Conservation (phyloP, 2,113 vertebrate species). For the Salvelinus namaycush region DNA sequence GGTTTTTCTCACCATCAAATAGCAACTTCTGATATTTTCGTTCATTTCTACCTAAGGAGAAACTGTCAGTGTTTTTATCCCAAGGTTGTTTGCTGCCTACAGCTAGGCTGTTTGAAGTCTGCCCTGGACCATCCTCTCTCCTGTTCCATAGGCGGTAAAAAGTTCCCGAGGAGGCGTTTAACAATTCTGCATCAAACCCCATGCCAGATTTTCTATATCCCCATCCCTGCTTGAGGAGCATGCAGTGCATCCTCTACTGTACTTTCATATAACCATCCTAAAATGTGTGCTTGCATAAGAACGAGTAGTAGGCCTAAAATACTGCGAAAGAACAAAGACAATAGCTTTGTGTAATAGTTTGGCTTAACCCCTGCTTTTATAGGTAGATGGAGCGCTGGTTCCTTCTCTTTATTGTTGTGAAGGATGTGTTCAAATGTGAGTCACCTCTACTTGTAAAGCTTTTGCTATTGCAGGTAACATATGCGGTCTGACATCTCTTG, state of each 20-base stretch:
- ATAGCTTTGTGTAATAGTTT: conserved; percentile 13
- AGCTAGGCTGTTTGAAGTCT: conserved; percentile 66
- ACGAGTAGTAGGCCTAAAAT: background rate
- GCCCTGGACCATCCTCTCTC: conserved; percentile 50
- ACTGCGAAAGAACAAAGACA: background rate
- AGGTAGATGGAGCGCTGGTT: background rate
- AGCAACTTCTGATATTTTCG: conserved; percentile 44
- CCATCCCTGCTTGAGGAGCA: conserved; percentile 24
- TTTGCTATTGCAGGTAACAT: too few species aligned
- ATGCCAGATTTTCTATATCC: conserved; percentile 23
- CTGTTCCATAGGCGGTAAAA: conserved; percentile 49
- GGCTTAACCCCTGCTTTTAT: background rate
- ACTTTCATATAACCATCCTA: conserved; percentile 26
- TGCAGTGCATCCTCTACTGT: conserved; percentile 15
- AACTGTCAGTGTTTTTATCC: conserved; percentile 43
- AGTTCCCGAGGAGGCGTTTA: conserved; percentile 64
- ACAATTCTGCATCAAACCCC: conserved; percentile 59
- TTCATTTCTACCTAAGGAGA: conserved; percentile 47
- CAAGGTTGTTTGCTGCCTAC: conserved; percentile 57
- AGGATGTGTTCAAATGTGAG: too few species aligned
- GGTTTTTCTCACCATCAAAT: conserved; percentile 43
- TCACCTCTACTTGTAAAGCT: too few species aligned
- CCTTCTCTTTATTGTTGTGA: too few species aligned
- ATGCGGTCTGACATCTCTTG: too few species aligned
- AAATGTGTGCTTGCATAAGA: conserved; percentile 14